These are phyloP conservation scores for Elephantulus edwardii DNA, from an alignment of 2,113 vertebrate species.

Conservation along the genomic window DNA sequence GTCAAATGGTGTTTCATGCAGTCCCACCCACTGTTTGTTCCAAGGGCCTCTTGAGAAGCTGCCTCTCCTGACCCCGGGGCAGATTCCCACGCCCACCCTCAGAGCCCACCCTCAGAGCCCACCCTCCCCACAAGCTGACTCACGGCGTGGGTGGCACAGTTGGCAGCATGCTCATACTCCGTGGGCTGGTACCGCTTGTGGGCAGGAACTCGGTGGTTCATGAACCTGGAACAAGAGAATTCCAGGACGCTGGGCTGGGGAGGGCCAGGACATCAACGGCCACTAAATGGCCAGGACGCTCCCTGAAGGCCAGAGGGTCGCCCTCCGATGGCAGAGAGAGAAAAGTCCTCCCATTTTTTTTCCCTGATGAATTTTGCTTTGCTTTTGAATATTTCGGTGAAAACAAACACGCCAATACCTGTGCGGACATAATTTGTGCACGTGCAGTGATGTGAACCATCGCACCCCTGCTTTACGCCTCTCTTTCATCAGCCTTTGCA, in stretches of 20 bases:
- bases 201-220: slow-evolving; percentile 93
- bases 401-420: too few species aligned
- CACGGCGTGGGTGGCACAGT: slow-evolving; percentile 96
- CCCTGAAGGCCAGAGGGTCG: too few species aligned
- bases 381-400: too few species aligned
- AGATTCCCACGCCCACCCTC: accelerated
- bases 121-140: slow-evolving; percentile 71
- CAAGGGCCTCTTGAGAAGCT: too few species aligned
- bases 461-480: too few species aligned
- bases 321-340: too few species aligned
- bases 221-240: slow-evolving; percentile 87
- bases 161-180: slow-evolving; percentile 94
- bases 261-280: accelerated
- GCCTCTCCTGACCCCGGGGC: neutral
- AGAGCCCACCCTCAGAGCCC: accelerated
- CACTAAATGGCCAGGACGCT: neutral
- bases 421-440: too few species aligned
- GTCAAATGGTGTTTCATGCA: neutral
- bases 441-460: too few species aligned
- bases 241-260: neutral
- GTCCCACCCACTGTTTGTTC: neutral
- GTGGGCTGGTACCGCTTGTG: slow-evolving; percentile 95
- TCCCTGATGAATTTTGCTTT: too few species aligned
- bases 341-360: too few species aligned
- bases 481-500: too few species aligned